A percentile compares a stretch with the other conserved stretches of the same genome.
These are phyloP conservation scores for Artemia sinica DNA, from an alignment of 2,888 invertebrate genomes.

Conservation along the genomic window DNA sequence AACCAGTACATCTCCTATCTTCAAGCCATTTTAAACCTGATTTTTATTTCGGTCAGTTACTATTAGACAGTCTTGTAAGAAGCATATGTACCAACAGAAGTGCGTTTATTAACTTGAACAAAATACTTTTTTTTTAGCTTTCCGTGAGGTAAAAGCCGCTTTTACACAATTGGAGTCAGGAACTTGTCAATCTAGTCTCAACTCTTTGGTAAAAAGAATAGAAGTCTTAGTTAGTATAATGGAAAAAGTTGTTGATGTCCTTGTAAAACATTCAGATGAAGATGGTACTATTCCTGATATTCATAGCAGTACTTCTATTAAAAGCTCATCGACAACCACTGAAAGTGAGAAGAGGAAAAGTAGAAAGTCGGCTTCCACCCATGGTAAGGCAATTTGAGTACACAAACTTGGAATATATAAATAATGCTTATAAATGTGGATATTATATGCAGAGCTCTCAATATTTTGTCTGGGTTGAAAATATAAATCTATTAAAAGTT, in stretches of 20 bases:
- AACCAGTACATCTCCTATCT: too few relatives aligned
- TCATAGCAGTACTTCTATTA: neutral
- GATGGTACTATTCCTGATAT: neutral
- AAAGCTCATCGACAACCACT: neutral
- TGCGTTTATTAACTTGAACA: too few relatives aligned
- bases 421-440: too few relatives aligned
- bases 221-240: neutral
- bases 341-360: neutral
- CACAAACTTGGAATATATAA: too few relatives aligned
- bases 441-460: too few relatives aligned
- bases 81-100: too few relatives aligned
- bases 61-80: too few relatives aligned
- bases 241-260: neutral
- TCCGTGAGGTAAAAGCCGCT: neutral
- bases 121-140: neutral
- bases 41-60: too few relatives aligned
- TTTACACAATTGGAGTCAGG: neutral
- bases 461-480: too few relatives aligned
- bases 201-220: neutral
- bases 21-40: too few relatives aligned
- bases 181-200: neutral
- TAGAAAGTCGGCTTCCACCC: neutral
- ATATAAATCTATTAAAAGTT: too few relatives aligned
- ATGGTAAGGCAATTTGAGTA: neutral
- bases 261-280: neutral